phyloP scores from a whole-genome alignment of 2,888 invertebrate genomes.

The Clunio marinus region DNA sequence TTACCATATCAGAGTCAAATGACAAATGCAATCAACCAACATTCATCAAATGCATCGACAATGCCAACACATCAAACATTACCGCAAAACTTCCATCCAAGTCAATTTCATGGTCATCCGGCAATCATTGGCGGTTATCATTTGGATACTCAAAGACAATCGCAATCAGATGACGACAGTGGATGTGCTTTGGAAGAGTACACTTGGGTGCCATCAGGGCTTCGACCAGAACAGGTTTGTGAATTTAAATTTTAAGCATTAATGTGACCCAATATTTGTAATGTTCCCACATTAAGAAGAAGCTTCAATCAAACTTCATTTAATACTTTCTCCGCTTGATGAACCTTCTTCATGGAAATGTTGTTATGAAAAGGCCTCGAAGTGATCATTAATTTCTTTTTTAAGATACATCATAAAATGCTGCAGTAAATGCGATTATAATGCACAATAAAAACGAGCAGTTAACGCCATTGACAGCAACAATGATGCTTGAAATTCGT shows the following conservation, averaged over 20 bases:
- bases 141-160: slow-evolving; percentile 73
- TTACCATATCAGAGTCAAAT: slow-evolving; percentile 6
- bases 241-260: too few relatives aligned
- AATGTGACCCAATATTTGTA: too few relatives aligned
- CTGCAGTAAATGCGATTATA: slow-evolving; percentile 18
- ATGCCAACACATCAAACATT: slow-evolving; percentile 54
- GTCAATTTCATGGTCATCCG: slow-evolving; percentile 35
- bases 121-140: slow-evolving; percentile 44
- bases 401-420: slow-evolving; percentile 13
- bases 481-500: not conserved
- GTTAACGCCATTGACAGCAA: slow-evolving; percentile 28
- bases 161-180: slow-evolving; percentile 95
- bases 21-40: slow-evolving; percentile 41
- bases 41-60: slow-evolving; percentile 49
- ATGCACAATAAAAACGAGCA: slow-evolving; percentile 9
- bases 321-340: too few relatives aligned
- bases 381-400: too few relatives aligned
- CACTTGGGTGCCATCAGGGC: slow-evolving; percentile 95
- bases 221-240: slow-evolving; percentile 92
- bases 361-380: too few relatives aligned
- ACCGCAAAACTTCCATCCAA: slow-evolving; percentile 37
- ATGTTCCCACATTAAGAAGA: too few relatives aligned
- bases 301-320: too few relatives aligned
- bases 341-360: too few relatives aligned
- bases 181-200: slow-evolving; percentile 97